phyloP scores from a whole-genome alignment of 2,888 invertebrate genomes.

The Yponomeuta sedellus region DNA sequence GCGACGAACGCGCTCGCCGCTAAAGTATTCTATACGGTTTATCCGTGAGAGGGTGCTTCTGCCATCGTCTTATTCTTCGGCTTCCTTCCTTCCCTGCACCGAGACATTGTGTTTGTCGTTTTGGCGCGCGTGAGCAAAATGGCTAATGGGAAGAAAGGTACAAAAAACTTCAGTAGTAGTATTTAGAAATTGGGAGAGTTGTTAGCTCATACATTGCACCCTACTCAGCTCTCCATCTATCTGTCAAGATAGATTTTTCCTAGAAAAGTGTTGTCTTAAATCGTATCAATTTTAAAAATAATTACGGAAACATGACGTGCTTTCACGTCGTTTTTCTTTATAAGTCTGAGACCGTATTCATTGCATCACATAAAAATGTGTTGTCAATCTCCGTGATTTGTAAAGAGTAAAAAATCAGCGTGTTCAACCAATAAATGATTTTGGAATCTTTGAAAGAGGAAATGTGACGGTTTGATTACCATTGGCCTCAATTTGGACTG shows the following conservation, averaged over 20 bases:
- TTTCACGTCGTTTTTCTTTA: constrained; percentile 36
- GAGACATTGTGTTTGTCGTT: not conserved
- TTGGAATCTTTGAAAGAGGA: not conserved
- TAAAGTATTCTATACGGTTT: constrained; percentile 1
- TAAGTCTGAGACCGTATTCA: constrained; percentile 30
- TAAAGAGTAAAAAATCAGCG: constrained; percentile 41
- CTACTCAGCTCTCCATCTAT: too few relatives aligned
- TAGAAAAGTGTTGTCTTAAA: too few relatives aligned
- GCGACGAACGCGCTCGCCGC: constrained; percentile 29
- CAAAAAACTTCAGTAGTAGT: too few relatives aligned
- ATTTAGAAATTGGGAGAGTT: too few relatives aligned
- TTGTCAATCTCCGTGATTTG: constrained; percentile 42
- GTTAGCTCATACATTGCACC: too few relatives aligned
- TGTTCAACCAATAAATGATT: constrained; percentile 32
- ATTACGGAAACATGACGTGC: not conserved
- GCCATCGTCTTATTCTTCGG: not conserved
- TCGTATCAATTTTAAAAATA: too few relatives aligned
- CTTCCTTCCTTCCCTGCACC: not conserved
- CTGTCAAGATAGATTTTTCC: too few relatives aligned
- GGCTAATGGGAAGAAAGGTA: too few relatives aligned
- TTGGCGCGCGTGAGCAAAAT: not conserved
- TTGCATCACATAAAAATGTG: constrained; percentile 45
- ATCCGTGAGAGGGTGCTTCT: constrained; percentile 1
- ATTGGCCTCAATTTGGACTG: not conserved
- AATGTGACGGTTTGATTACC: not conserved